Base-by-base conservation (phyloP, 2,797 vertebrate genomes). In the Gastrophryne carolinensis region DNA sequence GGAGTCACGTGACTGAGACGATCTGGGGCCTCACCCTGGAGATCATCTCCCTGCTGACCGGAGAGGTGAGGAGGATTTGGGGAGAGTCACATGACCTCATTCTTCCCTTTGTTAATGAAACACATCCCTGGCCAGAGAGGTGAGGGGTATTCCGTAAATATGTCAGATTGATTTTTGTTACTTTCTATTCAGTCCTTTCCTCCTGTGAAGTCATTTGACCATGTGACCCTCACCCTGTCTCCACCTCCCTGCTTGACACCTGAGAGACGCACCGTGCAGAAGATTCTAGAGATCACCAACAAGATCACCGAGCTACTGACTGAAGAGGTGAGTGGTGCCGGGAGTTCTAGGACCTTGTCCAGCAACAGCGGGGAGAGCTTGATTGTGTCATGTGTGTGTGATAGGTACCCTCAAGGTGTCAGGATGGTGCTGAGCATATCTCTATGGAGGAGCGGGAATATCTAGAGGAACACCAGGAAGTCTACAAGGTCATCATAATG, bases 371-470 rank as follows among this genome's bases (percentile, higher is more conserved):
- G 17, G 7, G 5, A n/a, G 39, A 17, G 15, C 13, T 44, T 44
- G 39, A 44, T n/a, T 17, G 39, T 44, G 17, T 44, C 39, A 44
- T 44, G n/a, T 44, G 39, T 44, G 39, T 44, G 39, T 44, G 39
- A 27, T 15, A 56, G 53, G 53, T 56, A 7, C 53, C 53, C 29
- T 27, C 29, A 26, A 56, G 26, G 53, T 56, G 53, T 56, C 23
- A 56, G 23, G 53, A 56, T 27, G 26, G 27, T 23, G 10, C 53
- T 26, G 53, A 27, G 13, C 29, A 26, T 56, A 27, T 56, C 53
- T 56, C 53, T 23, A 27, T 56, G 53, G 53, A 56, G 24, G 53
- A 56, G 53, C 29, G 53, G 53, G 53, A 56, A 26, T 56, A 56
- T 56, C 1, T 56, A 56, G 53, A 56, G 29, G 24, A 26, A 26